Evolutionary conservation across 2,888 invertebrate species (phyloP).

Genomic region (Brachyopa scutellaris): DNA sequence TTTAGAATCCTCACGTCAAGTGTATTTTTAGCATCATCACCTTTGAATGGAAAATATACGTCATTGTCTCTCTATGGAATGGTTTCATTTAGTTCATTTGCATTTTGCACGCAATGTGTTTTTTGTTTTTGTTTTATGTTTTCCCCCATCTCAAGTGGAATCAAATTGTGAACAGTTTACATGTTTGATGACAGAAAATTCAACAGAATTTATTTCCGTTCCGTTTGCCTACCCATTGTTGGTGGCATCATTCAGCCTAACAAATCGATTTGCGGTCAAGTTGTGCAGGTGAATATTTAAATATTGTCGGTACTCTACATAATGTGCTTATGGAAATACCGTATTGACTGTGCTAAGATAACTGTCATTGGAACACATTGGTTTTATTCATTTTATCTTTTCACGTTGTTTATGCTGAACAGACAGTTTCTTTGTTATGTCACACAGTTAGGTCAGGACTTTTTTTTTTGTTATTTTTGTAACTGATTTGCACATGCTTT

Average conservation of each 20-base stretch:
- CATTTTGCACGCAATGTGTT: constrained; percentile 63
- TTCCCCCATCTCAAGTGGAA: constrained; percentile 11
- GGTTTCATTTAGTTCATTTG: constrained; percentile 54
- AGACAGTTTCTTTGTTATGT: constrained; percentile 29
- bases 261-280: constrained; percentile 56
- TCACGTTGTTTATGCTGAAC: background rate
- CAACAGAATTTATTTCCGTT: background rate
- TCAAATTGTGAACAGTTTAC: constrained; percentile 19
- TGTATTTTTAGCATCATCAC: constrained; percentile 61
- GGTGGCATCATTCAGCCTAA: constrained; percentile 23
- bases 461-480: constrained; percentile 23
- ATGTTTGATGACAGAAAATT: constrained; percentile 10
- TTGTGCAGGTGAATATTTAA: constrained; percentile 52
- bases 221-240: background rate
- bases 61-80: constrained; percentile 49
- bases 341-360: background rate
- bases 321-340: constrained; percentile 8
- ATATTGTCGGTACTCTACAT: background rate
- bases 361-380: constrained; percentile 20
- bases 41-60: constrained; percentile 28
- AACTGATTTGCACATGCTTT: constrained; percentile 32
- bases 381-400: constrained; percentile 18
- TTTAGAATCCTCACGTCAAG: constrained; percentile 33
- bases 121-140: constrained; percentile 3
- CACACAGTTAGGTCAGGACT: constrained; percentile 53